Evolutionary conservation across 1,140 invertebrate genomes (phyloP), one percentile per base, ranked within the genome.

Genomic region (Drosophila nikananu): DNA sequence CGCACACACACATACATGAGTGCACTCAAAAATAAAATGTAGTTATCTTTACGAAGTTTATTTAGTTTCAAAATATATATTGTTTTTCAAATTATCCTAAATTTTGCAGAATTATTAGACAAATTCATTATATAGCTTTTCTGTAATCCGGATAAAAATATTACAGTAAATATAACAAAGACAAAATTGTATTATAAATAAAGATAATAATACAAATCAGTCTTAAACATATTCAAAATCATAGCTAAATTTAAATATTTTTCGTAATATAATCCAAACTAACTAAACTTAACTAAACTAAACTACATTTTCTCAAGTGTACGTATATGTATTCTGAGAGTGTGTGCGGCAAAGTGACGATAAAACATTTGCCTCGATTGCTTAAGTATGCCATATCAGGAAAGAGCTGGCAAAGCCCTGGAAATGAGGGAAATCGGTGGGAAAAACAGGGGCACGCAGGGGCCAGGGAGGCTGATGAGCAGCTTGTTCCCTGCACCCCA

Each of bases 361-460:
- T 89, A 89, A 89, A 91, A 90, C 86, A 89, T 89, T 89, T 89
- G 86, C 86, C 80, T 68, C 86, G 86, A 89, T 89, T 90, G 81
- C 84, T 75, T 90, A 87, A 87, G 84, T 90, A 87, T 81, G 86
- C 86, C 84, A 81, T 78, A 61, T 65, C 79, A 71, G 75, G 44
- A 66, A 57, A 49, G 55, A 66, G 72, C 71, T 64, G 59, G 30
- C 49, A 75, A 55, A 75, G 75, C 64, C 60, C 44, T 67, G 74
- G 75, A 68, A 77, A 60, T 77, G 64, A 55, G 42, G 48, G 54
- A 64, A 37, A 55, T 60, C 48, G 70, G 35, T 39, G 27, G 37
- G 70, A 55, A 55, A 58, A 58, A 41, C 6, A 10, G 21, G 25
- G 30, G n/a, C 27, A 19, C 27, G n/a, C 17, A 19, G 17, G 25